phyloP scores from a whole-genome alignment of 1,140 invertebrate species.

The Phymastichus coffea region DNA sequence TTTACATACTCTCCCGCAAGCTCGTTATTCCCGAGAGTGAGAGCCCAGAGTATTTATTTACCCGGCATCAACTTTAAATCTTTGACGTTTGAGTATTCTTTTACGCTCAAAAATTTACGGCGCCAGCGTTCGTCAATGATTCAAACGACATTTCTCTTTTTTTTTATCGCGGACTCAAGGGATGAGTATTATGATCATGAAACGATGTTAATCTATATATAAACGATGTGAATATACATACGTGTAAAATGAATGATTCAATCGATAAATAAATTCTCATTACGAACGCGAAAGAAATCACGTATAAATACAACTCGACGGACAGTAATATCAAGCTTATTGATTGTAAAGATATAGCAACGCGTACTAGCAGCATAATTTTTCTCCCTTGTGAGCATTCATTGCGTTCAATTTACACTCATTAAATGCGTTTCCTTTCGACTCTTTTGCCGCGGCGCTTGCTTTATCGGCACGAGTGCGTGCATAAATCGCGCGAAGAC shows the following conservation, averaged over 20 bases:
- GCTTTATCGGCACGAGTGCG: slow-evolving; percentile 12
- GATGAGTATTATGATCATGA: too few species aligned
- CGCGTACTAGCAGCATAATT: too few species aligned
- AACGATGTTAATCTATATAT: too few species aligned
- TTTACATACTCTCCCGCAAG: too few species aligned
- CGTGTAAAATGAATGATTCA: too few species aligned
- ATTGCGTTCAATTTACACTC: slow-evolving; percentile 26
- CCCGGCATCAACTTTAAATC: slow-evolving; percentile 18
- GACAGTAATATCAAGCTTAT: too few species aligned
- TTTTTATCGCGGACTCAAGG: too few species aligned
- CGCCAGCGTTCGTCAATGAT: not conserved
- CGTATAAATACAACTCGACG: too few species aligned
- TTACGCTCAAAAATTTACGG: not conserved
- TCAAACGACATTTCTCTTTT: not conserved
- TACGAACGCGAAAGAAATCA: too few species aligned
- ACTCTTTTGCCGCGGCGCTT: not conserved
- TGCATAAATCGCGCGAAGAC: slow-evolving; percentile 15
- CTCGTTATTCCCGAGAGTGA: slow-evolving; percentile 5
- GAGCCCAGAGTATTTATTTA: slow-evolving; percentile 16
- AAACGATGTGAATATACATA: too few species aligned
- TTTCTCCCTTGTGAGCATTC: not conserved
- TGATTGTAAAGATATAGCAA: too few species aligned
- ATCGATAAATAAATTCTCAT: too few species aligned
- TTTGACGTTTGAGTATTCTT: slow-evolving; percentile 10
- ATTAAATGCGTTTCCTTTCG: slow-evolving; percentile 19